Evolutionary conservation across 2,113 vertebrate genomes (phyloP).

Genomic region (Cochlearius cochlearius): DNA sequence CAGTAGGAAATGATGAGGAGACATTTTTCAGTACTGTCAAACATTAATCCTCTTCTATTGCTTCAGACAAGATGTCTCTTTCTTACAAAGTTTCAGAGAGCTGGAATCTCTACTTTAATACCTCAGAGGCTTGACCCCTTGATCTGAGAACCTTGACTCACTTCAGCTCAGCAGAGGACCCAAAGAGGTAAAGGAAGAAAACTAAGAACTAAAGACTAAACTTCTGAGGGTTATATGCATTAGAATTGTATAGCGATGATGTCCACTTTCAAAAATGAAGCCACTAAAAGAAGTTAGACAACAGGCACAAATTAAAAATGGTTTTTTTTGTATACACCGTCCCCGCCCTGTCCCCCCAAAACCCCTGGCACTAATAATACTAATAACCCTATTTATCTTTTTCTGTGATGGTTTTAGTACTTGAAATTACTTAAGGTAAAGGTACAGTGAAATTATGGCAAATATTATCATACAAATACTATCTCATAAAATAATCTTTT

Average conservation of each 20-base stretch:
- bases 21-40: neutral
- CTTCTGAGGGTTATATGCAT: neutral
- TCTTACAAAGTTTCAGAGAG: neutral
- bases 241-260: neutral
- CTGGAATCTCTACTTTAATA: neutral
- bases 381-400: neutral
- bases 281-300: neutral
- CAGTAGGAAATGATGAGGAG: neutral
- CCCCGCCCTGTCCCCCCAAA: accelerated
- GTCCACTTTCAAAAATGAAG: neutral
- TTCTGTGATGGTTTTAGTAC: neutral
- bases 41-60: neutral
- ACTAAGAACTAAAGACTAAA: neutral
- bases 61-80: neutral
- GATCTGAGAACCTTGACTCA: neutral
- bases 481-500: neutral
- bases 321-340: accelerated
- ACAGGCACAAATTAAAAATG: neutral
- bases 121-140: neutral
- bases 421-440: neutral
- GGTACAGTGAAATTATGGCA: neutral
- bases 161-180: neutral
- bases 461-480: neutral
- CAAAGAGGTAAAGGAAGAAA: neutral
- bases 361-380: neutral